These are phyloP conservation scores for Nanorana parkeri DNA, from an alignment of 2,113 vertebrate species.

Conservation along the genomic window DNA sequence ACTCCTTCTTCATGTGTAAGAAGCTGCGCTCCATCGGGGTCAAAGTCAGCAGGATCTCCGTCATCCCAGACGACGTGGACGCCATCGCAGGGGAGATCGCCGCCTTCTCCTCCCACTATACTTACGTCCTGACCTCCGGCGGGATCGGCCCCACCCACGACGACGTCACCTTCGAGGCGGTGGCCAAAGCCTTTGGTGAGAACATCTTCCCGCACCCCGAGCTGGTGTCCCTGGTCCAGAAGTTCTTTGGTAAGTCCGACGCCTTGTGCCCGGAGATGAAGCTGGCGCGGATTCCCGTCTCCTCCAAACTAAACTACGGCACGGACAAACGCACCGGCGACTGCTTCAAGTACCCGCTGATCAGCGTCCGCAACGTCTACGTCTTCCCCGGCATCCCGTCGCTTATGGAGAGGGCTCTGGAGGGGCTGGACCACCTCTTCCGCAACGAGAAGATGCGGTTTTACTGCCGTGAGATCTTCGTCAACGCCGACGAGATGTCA, in stretches of 20 bases:
- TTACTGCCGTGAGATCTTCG: conserved; percentile 80
- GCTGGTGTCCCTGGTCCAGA: conserved; percentile 73
- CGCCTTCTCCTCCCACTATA: conserved; percentile 78
- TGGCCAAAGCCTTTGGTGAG: conserved; percentile 88
- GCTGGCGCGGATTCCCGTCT: conserved; percentile 81
- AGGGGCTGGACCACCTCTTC: conserved; percentile 83
- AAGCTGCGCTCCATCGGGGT: conserved; percentile 86
- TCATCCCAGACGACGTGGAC: conserved; percentile 85
- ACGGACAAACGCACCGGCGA: conserved; percentile 74
- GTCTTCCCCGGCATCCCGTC: conserved; percentile 91
- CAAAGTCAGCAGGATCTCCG: conserved; percentile 82
- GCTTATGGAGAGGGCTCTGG: conserved; percentile 82
- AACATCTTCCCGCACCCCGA: conserved; percentile 79
- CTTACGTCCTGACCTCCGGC: conserved; percentile 88
- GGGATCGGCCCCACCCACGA: conserved; percentile 96
- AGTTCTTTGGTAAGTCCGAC: conserved; percentile 73
- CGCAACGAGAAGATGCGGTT: conserved; percentile 76
- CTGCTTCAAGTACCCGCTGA: conserved; percentile 80
- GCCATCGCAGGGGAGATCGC: conserved; percentile 85
- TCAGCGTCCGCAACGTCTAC: conserved; percentile 92
- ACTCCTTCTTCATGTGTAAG: conserved; percentile 87
- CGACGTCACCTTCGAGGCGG: conserved; percentile 90
- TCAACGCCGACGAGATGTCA: conserved; percentile 78
- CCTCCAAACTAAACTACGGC: conserved; percentile 88
- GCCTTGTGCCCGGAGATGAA: conserved; percentile 79